Conservation (phyloP, 1,140 invertebrate genomes). For the Drosophila aff. region DNA sequence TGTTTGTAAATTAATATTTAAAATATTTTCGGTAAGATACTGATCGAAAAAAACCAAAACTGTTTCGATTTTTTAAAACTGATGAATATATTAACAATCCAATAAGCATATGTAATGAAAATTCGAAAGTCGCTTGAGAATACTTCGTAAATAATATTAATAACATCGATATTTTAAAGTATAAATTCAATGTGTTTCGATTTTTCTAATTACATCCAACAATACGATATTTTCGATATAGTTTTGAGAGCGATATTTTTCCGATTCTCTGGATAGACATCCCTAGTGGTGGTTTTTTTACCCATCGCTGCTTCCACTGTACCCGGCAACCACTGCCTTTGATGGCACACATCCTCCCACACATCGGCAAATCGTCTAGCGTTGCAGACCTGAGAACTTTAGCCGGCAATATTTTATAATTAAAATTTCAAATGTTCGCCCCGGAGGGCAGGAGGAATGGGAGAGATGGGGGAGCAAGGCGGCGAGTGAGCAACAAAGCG, state of each 20-base stretch:
- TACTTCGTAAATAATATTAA: no score
- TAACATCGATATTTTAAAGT: no score
- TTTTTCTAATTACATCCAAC: not conserved
- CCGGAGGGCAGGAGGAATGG: constrained; percentile 18
- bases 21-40: no score
- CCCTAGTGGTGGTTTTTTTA: no score
- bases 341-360: constrained; percentile 35
- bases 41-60: no score
- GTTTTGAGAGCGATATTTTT: not conserved
- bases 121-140: no score
- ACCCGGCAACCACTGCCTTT: constrained; percentile 14
- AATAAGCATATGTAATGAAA: not conserved
- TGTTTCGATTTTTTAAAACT: no score
- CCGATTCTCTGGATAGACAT: no score
- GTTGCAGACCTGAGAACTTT: constrained; percentile 48
- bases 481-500: constrained; percentile 49
- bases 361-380: constrained; percentile 31
- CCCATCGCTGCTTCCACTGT: constrained; percentile 15
- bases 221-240: not conserved
- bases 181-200: not conserved
- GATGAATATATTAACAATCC: not conserved
- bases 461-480: constrained; percentile 16
- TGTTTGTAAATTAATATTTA: no score
- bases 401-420: constrained; percentile 66
- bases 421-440: constrained; percentile 61